Conservation (phyloP, 2,888 invertebrate species). For the Aphidius colemani region DNA sequence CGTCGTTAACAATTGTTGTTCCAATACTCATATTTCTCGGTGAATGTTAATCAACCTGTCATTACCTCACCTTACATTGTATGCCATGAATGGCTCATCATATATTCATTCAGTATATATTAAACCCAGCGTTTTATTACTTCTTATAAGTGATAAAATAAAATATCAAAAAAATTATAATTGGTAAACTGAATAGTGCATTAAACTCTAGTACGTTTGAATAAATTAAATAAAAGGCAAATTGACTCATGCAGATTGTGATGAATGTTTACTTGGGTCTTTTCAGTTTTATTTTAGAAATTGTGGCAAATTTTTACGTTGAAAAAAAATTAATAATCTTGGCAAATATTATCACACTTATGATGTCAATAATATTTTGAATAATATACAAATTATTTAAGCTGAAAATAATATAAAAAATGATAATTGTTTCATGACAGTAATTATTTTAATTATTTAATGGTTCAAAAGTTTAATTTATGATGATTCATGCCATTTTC, state of each 20-base stretch:
- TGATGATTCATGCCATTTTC: background rate
- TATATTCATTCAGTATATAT: conserved; percentile 20
- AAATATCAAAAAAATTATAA: too few species aligned
- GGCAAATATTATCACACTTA: too few species aligned
- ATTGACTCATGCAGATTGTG: conserved; percentile 5
- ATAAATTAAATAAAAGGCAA: background rate
- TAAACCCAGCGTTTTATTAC: conserved; percentile 3
- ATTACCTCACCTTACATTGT: conserved; percentile 21
- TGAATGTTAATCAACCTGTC: conserved; percentile 30
- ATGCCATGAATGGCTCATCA: conserved; percentile 13
- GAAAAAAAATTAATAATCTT: too few species aligned
- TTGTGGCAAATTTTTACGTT: too few species aligned
- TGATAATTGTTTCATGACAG: background rate
- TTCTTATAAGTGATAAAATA: background rate
- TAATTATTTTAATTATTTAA: background rate
- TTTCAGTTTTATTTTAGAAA: too few species aligned
- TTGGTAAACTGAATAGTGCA: too few species aligned
- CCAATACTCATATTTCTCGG: conserved; percentile 22
- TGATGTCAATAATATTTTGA: background rate
- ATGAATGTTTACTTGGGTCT: background rate
- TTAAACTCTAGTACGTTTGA: background rate
- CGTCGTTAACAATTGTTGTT: conserved; percentile 15
- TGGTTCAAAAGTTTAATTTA: background rate
- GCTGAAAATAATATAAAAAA: background rate
- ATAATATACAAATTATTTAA: background rate